Evolutionary conservation across 2,113 vertebrate genomes (phyloP).

Genomic region (Mormoops blainvillei): DNA sequence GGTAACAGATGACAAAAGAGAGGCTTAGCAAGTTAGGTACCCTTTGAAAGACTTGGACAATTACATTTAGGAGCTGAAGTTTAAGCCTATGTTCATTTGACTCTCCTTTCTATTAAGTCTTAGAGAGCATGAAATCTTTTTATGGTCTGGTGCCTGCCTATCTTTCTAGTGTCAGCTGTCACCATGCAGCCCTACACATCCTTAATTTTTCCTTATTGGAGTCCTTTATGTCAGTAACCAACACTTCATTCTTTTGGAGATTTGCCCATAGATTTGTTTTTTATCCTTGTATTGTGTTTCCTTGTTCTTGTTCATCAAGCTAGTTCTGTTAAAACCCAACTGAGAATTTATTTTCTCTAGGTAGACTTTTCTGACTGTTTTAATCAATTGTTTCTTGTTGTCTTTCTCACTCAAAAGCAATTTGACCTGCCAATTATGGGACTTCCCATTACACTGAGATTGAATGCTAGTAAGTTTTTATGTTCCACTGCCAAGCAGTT

Average conservation of each 20-base stretch:
- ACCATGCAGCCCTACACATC: not conserved
- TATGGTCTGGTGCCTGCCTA: accelerated
- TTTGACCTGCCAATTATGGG: not conserved
- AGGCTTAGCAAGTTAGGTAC: not conserved
- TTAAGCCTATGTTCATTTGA: not conserved
- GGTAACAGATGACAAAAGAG: not conserved
- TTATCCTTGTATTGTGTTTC: not conserved
- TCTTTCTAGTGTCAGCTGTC: not conserved
- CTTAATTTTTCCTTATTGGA: not conserved
- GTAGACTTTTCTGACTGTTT: not conserved
- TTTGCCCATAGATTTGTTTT: not conserved
- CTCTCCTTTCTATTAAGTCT: not conserved
- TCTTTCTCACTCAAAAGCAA: not conserved
- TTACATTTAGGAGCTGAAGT: not conserved
- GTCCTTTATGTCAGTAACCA: not conserved
- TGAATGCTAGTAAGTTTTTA: not conserved
- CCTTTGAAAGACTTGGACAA: not conserved
- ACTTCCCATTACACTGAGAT: not conserved
- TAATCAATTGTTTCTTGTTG: not conserved
- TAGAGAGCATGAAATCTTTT: not conserved
- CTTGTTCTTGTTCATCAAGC: not conserved
- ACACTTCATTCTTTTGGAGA: not conserved
- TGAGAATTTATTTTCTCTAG: not conserved
- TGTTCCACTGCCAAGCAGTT: not conserved
- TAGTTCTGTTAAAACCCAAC: not conserved